phyloP scores from a whole-genome alignment of 2,888 invertebrate genomes.

The Scaptomyza parva region DNA sequence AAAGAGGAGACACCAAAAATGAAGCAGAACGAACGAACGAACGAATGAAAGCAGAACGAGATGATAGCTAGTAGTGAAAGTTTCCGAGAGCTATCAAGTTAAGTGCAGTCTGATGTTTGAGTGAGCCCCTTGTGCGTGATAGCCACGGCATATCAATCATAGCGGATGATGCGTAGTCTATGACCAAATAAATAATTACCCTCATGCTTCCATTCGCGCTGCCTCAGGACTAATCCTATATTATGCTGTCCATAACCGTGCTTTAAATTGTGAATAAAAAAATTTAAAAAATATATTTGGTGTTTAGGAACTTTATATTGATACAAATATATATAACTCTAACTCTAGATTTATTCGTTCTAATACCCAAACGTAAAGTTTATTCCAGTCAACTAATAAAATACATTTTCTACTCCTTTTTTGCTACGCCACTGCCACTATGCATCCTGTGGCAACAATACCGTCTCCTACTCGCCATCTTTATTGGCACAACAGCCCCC shows the following conservation, averaged over 20 bases:
- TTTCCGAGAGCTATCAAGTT: conserved; percentile 35
- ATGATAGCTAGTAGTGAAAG: conserved; percentile 19
- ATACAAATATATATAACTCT: not conserved
- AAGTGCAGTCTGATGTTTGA: conserved; percentile 35
- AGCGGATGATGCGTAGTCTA: conserved; percentile 1
- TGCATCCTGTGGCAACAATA: conserved; percentile 5
- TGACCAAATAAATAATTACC: conserved; percentile 27
- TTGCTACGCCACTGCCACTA: conserved; percentile 6
- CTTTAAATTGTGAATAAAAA: no score
- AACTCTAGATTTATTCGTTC: not conserved
- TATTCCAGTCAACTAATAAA: not conserved
- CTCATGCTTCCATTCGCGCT: not conserved
- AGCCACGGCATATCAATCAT: conserved; percentile 41
- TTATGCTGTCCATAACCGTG: not conserved
- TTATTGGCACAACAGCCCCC: conserved; percentile 27
- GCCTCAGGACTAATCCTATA: not conserved
- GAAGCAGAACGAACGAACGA: not conserved
- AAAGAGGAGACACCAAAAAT: conserved; percentile 15
- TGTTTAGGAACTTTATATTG: no score
- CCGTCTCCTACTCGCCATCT: conserved; percentile 22
- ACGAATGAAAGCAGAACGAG: conserved; percentile 8
- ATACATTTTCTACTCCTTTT: not conserved
- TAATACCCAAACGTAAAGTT: not conserved
- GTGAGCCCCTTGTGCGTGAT: conserved; percentile 2
- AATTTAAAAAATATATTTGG: not conserved